Evolutionary conservation across 2,113 vertebrate species (phyloP).

Genomic region (Terrapene triunguis): DNA sequence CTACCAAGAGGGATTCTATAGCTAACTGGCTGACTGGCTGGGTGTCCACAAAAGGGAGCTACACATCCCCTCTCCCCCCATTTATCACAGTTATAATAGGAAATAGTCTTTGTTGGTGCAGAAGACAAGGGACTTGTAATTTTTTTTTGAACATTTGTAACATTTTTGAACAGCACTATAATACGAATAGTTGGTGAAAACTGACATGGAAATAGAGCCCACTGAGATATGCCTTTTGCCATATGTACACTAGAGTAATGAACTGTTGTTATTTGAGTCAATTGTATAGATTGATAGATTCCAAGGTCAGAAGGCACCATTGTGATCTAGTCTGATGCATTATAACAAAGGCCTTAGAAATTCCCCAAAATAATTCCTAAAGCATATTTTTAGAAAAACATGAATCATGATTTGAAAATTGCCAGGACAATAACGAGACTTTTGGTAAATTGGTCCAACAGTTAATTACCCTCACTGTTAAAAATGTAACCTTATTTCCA

Average conservation of each 20-base stretch:
- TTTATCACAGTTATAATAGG: too few relatives aligned
- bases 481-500: background rate
- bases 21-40: too few relatives aligned
- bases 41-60: too few relatives aligned
- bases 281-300: too few relatives aligned
- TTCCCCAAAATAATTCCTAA: background rate
- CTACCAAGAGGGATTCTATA: too few relatives aligned
- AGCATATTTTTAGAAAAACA: background rate
- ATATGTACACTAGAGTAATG: background rate
- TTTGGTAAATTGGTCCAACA: background rate
- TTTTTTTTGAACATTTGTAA: background rate
- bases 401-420: background rate
- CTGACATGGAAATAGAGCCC: background rate
- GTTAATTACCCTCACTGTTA: background rate
- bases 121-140: too few relatives aligned
- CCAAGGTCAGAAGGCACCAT: background rate
- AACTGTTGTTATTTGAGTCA: background rate
- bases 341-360: background rate
- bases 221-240: background rate
- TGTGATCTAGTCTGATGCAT: background rate
- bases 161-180: background rate
- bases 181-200: background rate
- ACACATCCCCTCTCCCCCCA: too few relatives aligned
- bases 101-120: too few relatives aligned
- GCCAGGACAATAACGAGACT: background rate